Evolutionary conservation across 2,113 vertebrate species (phyloP).

Genomic region (Embiotoca jacksoni): DNA sequence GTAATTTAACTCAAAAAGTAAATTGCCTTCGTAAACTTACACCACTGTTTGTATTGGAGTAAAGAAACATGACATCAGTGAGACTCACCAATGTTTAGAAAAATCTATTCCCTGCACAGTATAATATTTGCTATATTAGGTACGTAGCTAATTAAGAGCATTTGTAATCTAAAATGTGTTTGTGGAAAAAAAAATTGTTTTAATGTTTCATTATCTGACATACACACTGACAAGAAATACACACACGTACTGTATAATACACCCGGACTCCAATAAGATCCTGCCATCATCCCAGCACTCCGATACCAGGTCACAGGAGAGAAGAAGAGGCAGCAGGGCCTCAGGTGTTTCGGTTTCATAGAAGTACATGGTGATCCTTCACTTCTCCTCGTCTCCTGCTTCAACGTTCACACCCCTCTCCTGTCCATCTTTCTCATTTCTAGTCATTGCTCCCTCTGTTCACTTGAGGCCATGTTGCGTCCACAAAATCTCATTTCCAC

Average conservation of each 20-base stretch:
- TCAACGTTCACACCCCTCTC: slow-evolving; percentile 3
- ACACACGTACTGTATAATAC: not conserved
- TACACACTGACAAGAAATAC: not conserved
- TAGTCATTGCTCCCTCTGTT: slow-evolving; percentile 35
- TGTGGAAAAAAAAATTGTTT: too few species aligned
- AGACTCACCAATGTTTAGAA: too few species aligned
- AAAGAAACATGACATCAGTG: too few species aligned
- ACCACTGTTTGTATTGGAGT: too few species aligned
- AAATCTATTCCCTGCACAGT: too few species aligned
- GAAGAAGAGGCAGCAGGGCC: slow-evolving; percentile 11
- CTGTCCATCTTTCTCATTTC: not conserved
- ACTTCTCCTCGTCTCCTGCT: slow-evolving; percentile 22
- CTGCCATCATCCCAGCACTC: slow-evolving; percentile 4
- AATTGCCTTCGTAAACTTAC: too few species aligned
- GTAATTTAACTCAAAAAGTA: too few species aligned
- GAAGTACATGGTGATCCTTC: slow-evolving; percentile 50
- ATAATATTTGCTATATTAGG: too few species aligned
- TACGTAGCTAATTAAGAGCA: too few species aligned
- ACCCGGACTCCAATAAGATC: slow-evolving; percentile 33
- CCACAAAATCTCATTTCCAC: slow-evolving; percentile 45
- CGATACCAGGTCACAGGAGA: slow-evolving; percentile 12
- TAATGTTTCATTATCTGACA: not conserved
- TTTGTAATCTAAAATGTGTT: too few species aligned
- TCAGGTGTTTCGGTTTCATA: slow-evolving; percentile 53
- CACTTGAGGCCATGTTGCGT: slow-evolving; percentile 35